Base-by-base conservation (phyloP, 1,140 invertebrate species). In the Ditylenchus dipsaci region DNA sequence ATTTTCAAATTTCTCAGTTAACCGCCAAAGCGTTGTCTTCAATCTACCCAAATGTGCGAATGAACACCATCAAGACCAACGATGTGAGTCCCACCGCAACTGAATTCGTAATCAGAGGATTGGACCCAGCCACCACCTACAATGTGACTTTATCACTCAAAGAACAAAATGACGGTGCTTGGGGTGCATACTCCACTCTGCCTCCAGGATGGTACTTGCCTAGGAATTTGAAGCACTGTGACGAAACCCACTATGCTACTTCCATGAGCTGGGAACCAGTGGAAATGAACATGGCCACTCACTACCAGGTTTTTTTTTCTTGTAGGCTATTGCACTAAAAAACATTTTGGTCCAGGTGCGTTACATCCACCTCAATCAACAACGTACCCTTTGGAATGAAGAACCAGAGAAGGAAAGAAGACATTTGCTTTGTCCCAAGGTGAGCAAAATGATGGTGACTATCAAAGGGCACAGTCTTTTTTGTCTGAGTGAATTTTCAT, bases 211-310 rank as follows among this genome's bases (percentile, higher is more conserved):
- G 81, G 76, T 83, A 77, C 65, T 62, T 80, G 49, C 77, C 78
- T 27, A 76, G 72, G 63, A 81, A 82, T 69, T 65, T 83, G n/a
- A 76, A 75, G 21, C 75, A 82, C 62, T 82, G 80, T 65, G 80
- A 82, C 62, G 66, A 73, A 60, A 82, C 81, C 7, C 65, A 75
- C 33, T 75, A 68, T 65, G 80, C 80, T 47, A 77, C 76, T 27
- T 79, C 81, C 15, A 76, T 82, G 71, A 81, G 73, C 43, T 83
- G 79, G 78, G 79, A 83, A 27, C 80, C 80, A 27, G 72, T 82
- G 8, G 79, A 81, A 29, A 43, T 77, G 45, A 65, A 78, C 58
- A 67, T 75, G 63, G 81, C 79, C 26, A 65, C 82, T 23, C 73
- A 83, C 45, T 82, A 82, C 53, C 80, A 82, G 64, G 74, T 76